Base-by-base conservation (phyloP, 2,797 vertebrate species). In the Myotis myotis region DNA sequence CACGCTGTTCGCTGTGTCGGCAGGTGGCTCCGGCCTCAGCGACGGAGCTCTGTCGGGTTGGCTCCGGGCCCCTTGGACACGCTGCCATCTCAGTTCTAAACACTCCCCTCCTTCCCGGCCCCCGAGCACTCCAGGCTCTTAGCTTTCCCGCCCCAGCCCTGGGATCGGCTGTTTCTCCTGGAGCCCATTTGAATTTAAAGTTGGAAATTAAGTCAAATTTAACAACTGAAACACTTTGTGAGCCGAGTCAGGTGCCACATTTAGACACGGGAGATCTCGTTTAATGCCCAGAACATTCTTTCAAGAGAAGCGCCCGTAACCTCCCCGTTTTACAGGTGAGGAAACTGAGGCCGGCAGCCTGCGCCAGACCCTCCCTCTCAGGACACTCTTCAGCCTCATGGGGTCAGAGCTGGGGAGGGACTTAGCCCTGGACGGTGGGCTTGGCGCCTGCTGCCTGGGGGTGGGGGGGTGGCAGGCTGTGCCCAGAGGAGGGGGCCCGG, bases 141-240 rank as follows among this genome's bases (percentile, higher is more conserved):
- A 9, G 1, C 33, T 6, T 71, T 17, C 30, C 71, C 3, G 2
- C 25, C 80, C 78, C 41, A 33, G 9, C 15, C 41, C 62, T 28
- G 20, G 75, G 20, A 20, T 4, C 41, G 1, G 33, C n/a, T 33
- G n/a, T 68, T 60, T 53, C 49, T 92, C 11, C 9, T 17, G 25
- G 30, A 70, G 6, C 76, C 44, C 23, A 4, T 66, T 89, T 28
- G 20, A 76, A 81, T 68, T 44, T 82, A n/a, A 72, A 41, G 19
- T 76, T 57, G 38, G 60, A 82, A 66, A 72, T 44, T n/a, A 44
- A 86, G 23, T 78, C n/a, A 64, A 28, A 25, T 44, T 80, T 38
- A 28, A 72, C 23, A 23, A 11, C 7, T 16, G 6, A 64, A 81
- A 25, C 25, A 30, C 36, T 62, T 25, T 8, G 41, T 30, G 20